phyloP scores from a whole-genome alignment of 1,140 invertebrate genomes.

The Drosophila hydei region DNA sequence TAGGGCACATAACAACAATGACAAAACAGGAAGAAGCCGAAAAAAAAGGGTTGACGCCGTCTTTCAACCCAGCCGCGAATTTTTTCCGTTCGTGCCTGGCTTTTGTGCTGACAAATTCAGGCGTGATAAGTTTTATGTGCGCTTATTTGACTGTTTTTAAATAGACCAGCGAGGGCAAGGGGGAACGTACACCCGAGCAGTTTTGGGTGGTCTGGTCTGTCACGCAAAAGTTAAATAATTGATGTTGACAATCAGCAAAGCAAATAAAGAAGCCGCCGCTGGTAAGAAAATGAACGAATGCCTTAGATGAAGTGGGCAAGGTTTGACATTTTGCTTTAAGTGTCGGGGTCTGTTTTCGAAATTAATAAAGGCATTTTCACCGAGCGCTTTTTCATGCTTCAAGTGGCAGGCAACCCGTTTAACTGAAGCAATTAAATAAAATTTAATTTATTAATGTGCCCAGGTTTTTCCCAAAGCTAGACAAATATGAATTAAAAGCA shows the following conservation, averaged over 20 bases:
- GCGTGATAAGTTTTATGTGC: conserved; percentile 82
- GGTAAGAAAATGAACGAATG: conserved; percentile 59
- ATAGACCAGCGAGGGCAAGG: conserved; percentile 59
- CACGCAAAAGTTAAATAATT: conserved; percentile 82
- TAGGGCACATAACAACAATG: conserved; percentile 20
- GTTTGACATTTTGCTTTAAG: conserved; percentile 30
- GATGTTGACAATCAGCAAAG: conserved; percentile 82
- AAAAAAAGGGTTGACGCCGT: conserved; percentile 58
- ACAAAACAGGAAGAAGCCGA: conserved; percentile 37
- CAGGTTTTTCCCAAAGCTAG: conserved; percentile 21
- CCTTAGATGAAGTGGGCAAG: conserved; percentile 43
- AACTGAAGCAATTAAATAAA: conserved; percentile 54
- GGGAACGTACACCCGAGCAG: conserved; percentile 17
- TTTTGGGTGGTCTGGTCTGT: conserved; percentile 61
- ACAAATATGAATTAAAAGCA: conserved; percentile 32
- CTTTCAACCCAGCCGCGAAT: conserved; percentile 25
- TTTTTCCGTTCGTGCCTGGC: conserved; percentile 52
- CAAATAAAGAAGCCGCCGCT: conserved; percentile 75
- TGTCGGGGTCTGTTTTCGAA: conserved; percentile 43
- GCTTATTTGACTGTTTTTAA: conserved; percentile 83
- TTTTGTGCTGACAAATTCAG: conserved; percentile 83
- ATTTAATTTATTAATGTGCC: conserved; percentile 63
- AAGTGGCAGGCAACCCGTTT: conserved; percentile 39
- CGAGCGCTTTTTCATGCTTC: conserved; percentile 26
- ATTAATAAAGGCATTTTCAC: conserved; percentile 63